phyloP scores from a whole-genome alignment of 1,140 invertebrate species.

The Copidosoma floridanum region DNA sequence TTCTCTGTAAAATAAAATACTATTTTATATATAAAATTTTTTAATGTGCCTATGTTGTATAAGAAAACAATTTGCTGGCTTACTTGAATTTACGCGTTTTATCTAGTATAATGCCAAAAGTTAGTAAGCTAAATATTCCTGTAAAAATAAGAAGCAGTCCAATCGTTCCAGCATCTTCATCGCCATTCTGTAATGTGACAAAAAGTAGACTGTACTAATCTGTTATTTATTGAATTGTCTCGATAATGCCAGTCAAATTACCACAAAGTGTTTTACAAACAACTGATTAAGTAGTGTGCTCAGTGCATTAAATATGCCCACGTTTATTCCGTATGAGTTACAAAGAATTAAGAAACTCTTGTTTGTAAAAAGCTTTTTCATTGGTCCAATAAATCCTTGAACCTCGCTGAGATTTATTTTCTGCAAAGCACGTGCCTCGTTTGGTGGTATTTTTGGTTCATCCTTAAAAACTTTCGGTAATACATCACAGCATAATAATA shows the following conservation, averaged over 20 bases:
- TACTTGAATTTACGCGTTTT: conserved; percentile 62
- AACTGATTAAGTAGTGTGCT: conserved; percentile 66
- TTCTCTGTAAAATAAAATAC: conserved; percentile 41
- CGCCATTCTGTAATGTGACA: no score
- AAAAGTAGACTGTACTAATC: no score
- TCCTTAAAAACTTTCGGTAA: conserved; percentile 64
- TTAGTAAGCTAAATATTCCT: conserved; percentile 69
- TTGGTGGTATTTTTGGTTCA: conserved; percentile 60
- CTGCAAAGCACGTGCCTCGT: conserved; percentile 34
- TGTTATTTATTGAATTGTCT: no score
- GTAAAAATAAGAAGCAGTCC: conserved; percentile 68
- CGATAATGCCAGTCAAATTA: conserved; percentile 31
- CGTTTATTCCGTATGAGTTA: conserved; percentile 66
- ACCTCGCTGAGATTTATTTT: conserved; percentile 23
- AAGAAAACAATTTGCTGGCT: no score
- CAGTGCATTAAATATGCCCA: conserved; percentile 68
- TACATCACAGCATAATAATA: no score
- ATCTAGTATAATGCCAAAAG: conserved; percentile 71
- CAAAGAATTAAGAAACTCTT: conserved; percentile 60
- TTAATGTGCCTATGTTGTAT: no score
- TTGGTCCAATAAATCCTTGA: conserved; percentile 24
- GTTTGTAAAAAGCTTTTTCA: conserved; percentile 55
- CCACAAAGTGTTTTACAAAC: conserved; percentile 60
- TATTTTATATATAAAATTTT: no score
- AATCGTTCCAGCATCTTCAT: conserved; percentile 65